Evolutionary conservation across 2,113 vertebrate genomes (phyloP).

Genomic region (Anoura caudifer): DNA sequence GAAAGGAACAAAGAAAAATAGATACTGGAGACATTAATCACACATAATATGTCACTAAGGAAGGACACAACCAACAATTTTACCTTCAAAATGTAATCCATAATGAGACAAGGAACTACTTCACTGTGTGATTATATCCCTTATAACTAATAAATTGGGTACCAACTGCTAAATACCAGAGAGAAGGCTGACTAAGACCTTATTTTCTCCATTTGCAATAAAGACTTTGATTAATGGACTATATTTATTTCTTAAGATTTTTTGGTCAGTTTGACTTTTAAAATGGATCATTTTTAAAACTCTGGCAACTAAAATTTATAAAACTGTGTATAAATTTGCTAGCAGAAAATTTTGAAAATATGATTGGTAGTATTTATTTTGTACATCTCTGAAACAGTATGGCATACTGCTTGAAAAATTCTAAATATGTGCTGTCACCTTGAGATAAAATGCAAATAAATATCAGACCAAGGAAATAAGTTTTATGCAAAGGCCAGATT

Average conservation of each 20-base stretch:
- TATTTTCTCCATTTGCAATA: conserved; percentile 51
- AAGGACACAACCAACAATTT: conserved; percentile 72
- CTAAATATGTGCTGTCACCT: not conserved
- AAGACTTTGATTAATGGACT: conserved; percentile 56
- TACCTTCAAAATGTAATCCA: conserved; percentile 70
- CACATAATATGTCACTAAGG: conserved; percentile 71
- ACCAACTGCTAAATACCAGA: conserved; percentile 65
- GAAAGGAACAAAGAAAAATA: conserved; percentile 62
- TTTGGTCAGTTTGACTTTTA: not conserved
- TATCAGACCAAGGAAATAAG: conserved; percentile 36
- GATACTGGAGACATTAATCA: conserved; percentile 51
- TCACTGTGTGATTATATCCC: conserved; percentile 34
- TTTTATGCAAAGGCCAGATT: not conserved
- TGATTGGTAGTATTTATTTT: not conserved
- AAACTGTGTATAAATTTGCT: conserved; percentile 38
- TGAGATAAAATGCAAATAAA: conserved; percentile 62
- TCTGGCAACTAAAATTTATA: conserved; percentile 42
- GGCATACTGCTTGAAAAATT: conserved; percentile 24
- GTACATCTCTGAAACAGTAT: not conserved
- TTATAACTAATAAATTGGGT: conserved; percentile 76
- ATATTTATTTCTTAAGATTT: conserved; percentile 57
- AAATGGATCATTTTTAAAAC: conserved; percentile 41
- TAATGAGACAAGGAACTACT: conserved; percentile 61
- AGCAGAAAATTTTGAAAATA: conserved; percentile 48
- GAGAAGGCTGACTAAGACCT: conserved; percentile 51